phyloP scores from a whole-genome alignment of 2,113 vertebrate genomes.

The Urocolius indicus region DNA sequence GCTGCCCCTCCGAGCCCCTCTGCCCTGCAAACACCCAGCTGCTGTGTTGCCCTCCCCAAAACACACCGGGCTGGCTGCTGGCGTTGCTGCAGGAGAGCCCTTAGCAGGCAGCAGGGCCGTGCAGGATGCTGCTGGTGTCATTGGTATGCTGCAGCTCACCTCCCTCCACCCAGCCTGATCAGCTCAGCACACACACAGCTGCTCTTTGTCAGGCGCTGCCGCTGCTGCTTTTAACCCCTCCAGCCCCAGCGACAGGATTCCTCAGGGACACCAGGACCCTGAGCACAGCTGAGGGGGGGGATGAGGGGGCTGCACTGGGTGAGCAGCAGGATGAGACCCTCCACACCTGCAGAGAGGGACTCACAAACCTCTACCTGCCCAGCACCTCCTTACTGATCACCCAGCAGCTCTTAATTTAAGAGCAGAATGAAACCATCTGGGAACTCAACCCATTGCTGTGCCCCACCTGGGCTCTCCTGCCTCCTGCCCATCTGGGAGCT shows the following conservation, averaged over 20 bases:
- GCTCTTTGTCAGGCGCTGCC: constrained; percentile 57
- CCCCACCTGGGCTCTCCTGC: background rate
- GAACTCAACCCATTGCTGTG: background rate
- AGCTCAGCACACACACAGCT: constrained; percentile 52
- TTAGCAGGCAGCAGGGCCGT: background rate
- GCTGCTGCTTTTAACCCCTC: constrained; percentile 51
- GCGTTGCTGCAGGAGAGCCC: background rate
- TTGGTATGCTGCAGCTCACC: constrained; percentile 55
- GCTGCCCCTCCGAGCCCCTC: accelerated
- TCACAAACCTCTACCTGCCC: background rate
- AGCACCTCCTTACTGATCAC: background rate
- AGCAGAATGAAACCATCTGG: background rate
- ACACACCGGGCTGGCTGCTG: background rate
- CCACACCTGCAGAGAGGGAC: background rate
- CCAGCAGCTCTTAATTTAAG: background rate
- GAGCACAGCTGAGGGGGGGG: background rate
- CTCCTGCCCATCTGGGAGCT: background rate
- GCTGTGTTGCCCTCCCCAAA: background rate
- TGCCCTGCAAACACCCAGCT: background rate
- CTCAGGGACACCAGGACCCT: accelerated
- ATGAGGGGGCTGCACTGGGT: accelerated
- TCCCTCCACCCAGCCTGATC: constrained; percentile 34
- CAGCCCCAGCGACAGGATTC: background rate
- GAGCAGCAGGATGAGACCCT: background rate
- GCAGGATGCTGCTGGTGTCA: background rate